phyloP scores from a whole-genome alignment of 2,113 vertebrate species.

The Leuciscus idus region DNA sequence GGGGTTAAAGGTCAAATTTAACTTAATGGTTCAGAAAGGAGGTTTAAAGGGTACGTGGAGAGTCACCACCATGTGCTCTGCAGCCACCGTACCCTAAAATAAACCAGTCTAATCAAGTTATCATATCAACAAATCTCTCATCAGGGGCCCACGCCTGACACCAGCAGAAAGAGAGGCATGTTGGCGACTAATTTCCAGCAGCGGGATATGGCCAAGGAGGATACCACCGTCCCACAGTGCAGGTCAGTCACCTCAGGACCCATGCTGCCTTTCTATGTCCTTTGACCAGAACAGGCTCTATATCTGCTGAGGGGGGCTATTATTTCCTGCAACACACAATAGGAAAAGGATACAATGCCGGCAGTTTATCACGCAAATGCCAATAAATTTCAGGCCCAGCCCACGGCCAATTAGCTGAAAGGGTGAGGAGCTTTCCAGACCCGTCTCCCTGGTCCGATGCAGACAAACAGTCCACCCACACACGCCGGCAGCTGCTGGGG shows the following conservation, averaged over 20 bases:
- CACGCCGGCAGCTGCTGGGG: constrained; percentile 72
- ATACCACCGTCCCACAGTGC: constrained; percentile 74
- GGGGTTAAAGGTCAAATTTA: constrained; percentile 22
- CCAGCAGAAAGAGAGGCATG: constrained; percentile 79
- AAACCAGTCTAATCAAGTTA: constrained; percentile 88
- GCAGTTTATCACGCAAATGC: constrained; percentile 79
- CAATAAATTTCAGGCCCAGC: constrained; percentile 78
- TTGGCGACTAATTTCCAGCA: constrained; percentile 91
- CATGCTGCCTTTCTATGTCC: constrained; percentile 62
- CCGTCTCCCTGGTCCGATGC: constrained; percentile 64
- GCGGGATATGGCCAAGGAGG: constrained; percentile 81
- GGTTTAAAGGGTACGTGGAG: constrained; percentile 74
- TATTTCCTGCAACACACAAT: constrained; percentile 75
- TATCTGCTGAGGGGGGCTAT: constrained; percentile 60
- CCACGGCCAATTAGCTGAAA: constrained; percentile 82
- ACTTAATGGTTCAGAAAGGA: constrained; percentile 22
- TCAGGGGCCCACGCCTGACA: constrained; percentile 72
- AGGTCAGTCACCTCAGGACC: constrained; percentile 70
- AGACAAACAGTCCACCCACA: constrained; percentile 80
- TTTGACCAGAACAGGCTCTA: constrained; percentile 62
- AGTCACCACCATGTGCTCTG: constrained; percentile 72
- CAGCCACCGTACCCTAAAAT: constrained; percentile 72
- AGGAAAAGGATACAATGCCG: constrained; percentile 72
- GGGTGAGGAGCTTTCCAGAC: constrained; percentile 70
- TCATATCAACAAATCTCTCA: constrained; percentile 80